These are phyloP conservation scores for Ceraclea dissimilis DNA, from an alignment of 2,888 invertebrate species.

Conservation along the genomic window DNA sequence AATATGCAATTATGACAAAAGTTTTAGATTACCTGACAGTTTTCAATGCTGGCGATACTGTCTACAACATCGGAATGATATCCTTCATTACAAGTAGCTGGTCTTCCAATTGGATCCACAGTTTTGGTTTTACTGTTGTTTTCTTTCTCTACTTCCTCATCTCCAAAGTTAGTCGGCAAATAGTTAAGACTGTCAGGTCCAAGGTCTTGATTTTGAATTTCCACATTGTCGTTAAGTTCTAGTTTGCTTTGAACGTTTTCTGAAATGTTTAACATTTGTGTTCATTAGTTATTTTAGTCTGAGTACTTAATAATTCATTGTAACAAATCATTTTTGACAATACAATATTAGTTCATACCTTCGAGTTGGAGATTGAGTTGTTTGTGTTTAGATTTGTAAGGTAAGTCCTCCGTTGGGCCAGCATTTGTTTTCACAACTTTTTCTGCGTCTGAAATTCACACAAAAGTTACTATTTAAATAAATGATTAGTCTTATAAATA, in stretches of 20 bases:
- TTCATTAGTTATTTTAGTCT: no score
- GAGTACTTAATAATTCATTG: no score
- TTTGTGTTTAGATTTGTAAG: neutral
- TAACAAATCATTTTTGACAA: no score
- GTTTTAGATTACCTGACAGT: constrained; percentile 17
- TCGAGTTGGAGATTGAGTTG: neutral
- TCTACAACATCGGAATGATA: constrained; percentile 4
- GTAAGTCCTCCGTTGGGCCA: neutral
- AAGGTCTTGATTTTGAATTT: constrained; percentile 5
- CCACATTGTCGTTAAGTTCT: constrained; percentile 3
- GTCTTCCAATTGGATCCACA: constrained; percentile 20
- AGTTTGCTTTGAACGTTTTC: constrained; percentile 6
- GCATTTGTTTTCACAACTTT: neutral
- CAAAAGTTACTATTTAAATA: no score
- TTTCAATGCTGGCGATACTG: constrained; percentile 6
- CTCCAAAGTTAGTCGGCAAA: constrained; percentile 5
- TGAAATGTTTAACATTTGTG: neutral
- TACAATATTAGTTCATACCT: neutral
- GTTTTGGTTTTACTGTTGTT: constrained; percentile 9
- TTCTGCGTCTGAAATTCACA: neutral
- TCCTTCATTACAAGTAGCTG: constrained; percentile 10
- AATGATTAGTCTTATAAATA: no score
- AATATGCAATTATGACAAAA: neutral
- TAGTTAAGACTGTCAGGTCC: constrained; percentile 2
- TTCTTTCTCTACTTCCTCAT: constrained; percentile 4